Conservation (phyloP, 1,140 invertebrate genomes). For the Zelostemma sp. region DNA sequence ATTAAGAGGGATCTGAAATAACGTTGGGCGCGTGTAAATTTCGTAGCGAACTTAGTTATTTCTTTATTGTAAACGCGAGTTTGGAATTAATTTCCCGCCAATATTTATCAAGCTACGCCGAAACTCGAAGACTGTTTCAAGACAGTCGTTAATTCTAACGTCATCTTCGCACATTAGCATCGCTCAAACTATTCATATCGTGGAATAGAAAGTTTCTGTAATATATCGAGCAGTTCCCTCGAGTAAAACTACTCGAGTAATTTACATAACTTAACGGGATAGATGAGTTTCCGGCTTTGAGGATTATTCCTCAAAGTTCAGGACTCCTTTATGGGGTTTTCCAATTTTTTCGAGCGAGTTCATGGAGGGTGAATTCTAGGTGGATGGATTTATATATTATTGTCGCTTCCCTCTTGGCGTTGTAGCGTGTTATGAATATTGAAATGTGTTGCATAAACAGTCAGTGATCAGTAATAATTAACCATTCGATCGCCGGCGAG, state of each 20-base stretch:
- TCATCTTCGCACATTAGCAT: slow-evolving; percentile 28
- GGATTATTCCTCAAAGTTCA: too few relatives aligned
- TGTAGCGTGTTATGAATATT: too few relatives aligned
- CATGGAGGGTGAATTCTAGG: too few relatives aligned
- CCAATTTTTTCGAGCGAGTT: slow-evolving; percentile 22
- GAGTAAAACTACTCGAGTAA: slow-evolving; percentile 34
- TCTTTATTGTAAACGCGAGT: too few relatives aligned
- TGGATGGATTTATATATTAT: too few relatives aligned
- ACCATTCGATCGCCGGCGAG: slow-evolving; percentile 42
- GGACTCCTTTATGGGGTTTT: slow-evolving; percentile 29
- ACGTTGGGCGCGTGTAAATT: too few relatives aligned
- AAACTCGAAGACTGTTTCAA: too few relatives aligned
- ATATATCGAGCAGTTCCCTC: slow-evolving; percentile 33
- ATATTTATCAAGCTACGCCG: neutral
- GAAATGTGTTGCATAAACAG: slow-evolving; percentile 46
- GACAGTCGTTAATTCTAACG: slow-evolving; percentile 25
- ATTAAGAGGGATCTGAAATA: too few relatives aligned
- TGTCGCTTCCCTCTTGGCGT: too few relatives aligned
- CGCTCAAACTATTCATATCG: slow-evolving; percentile 31
- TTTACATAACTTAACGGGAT: slow-evolving; percentile 36
- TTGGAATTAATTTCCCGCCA: too few relatives aligned
- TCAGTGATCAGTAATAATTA: slow-evolving; percentile 51
- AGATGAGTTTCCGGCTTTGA: too few relatives aligned
- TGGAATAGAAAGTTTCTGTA: slow-evolving; percentile 7
- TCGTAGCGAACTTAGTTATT: too few relatives aligned